Evolutionary conservation across 92 coral and sea anemone species (phyloP).

Genomic region (Nematostella vectensis): DNA sequence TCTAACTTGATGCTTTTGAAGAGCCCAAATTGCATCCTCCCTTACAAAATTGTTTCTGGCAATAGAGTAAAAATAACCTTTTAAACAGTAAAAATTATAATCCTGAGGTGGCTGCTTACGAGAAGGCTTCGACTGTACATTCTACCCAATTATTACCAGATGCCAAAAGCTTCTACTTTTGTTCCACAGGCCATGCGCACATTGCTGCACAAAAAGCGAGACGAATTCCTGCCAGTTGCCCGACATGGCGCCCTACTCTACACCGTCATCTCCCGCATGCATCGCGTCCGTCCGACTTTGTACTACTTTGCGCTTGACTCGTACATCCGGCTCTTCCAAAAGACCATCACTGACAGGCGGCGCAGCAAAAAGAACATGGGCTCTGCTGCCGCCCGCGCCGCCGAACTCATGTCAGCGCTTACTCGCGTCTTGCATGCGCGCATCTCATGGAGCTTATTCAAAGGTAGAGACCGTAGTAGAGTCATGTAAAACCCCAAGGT

Average conservation of each 20-base stretch:
- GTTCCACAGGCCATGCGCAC: slow-evolving; percentile 40
- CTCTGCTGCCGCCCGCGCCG: slow-evolving; percentile 91
- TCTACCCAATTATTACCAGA: too few species aligned
- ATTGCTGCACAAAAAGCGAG: slow-evolving; percentile 55
- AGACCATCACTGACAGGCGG: slow-evolving; percentile 61
- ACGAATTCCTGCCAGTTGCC: slow-evolving; percentile 76
- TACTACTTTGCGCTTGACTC: slow-evolving; percentile 67
- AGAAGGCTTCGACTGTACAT: too few species aligned
- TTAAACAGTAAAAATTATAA: too few species aligned
- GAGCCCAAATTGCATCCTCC: too few species aligned
- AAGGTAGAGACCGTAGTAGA: slow-evolving; percentile 47
- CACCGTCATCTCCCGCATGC: slow-evolving; percentile 56
- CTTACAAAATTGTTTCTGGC: too few species aligned
- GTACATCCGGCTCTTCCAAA: slow-evolving; percentile 54
- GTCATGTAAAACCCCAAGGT: too few species aligned
- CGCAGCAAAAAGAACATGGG: slow-evolving; percentile 77
- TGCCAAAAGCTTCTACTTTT: too few species aligned
- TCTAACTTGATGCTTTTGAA: too few species aligned
- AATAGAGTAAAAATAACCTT: too few species aligned
- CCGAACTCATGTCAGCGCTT: slow-evolving; percentile 81
- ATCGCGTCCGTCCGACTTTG: slow-evolving; percentile 43
- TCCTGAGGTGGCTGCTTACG: too few species aligned
- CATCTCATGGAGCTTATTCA: slow-evolving; percentile 68
- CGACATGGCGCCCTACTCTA: slow-evolving; percentile 79
- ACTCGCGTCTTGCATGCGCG: slow-evolving; percentile 62